Base-by-base conservation (phyloP, 2,797 vertebrate genomes). In the Jordanella pulchra region DNA sequence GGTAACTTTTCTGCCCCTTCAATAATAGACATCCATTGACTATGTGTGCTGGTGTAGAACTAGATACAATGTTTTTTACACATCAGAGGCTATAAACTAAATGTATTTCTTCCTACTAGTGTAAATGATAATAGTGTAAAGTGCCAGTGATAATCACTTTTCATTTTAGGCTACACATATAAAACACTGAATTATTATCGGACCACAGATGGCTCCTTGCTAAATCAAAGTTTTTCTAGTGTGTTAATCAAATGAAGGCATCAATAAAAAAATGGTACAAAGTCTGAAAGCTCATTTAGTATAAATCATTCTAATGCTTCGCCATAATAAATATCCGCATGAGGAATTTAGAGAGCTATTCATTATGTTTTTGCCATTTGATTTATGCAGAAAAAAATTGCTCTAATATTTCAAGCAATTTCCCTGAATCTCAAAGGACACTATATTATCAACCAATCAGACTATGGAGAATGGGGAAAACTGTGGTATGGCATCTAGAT, bases 241-340 rank as follows among this genome's bases (percentile, higher is more conserved):
- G 74, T 78, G 78, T 80, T 86, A 84, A 93, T 92, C 79, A 92
- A 89, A 91, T 77, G 70, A 88, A 87, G 71, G 87, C 91, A 90
- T 91, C 84, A 87, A 91, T 92, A 91, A 78, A 86, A 39, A 90
- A 87, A 88, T 72, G 67, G 77, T 45, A 78, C 65, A 75, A 81
- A 81, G 73, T 80, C 84, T 78, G 80, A 90, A 83, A 83, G 79
- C 79, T 80, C 80, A 86, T 91, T 82, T 65, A 30, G 64, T 74
- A 91, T 92, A 90, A 91, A 93, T 94, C 90, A 91, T 68, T 78
- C 48, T 71, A 51, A 71, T 86, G 74, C 66, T 75, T 60, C 45
- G 61, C 74, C 39, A 64, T 64, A 74, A 72, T 67, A 76, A 81
- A 85, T 86, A 80, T 70, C 77, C 50, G 70, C 42, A 75, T 68